Evolutionary conservation across 2,888 invertebrate species (phyloP), one percentile per base, ranked within the genome.

Genomic region (Sinotaia quadrata): DNA sequence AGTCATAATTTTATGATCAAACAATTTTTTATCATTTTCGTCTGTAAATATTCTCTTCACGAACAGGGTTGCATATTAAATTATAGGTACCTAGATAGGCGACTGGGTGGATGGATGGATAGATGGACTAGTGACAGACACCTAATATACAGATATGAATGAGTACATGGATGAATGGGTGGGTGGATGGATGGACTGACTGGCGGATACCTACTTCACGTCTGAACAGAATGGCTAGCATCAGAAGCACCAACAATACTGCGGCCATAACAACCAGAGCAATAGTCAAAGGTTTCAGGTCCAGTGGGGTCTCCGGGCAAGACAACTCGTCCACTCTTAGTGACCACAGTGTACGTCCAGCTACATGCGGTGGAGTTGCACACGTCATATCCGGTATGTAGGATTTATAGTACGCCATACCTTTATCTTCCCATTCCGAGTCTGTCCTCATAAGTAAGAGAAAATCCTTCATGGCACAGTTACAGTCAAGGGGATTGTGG

Each of bases 401-500:
- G 24, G 65, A 62, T 52, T 75, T 74, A 44, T 73, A 63, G 18
- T 69, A 60, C 27, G 41, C 44, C 18, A 54, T 58, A 0, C 59
- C 18, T 4, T 34, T 3, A n/a, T 44, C 66, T 2, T 15, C 12
- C 63, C 71, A 74, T 8, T 49, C 33, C 3, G 31, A 12, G 1
- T 51, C 51, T 24, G 68, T 44, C 31, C 60, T 8, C 27, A 76
- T 21, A 24, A 49, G 27, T 1, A 24, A 21, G n/a, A 66, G 41
- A 12, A 68, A 51, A 15, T 66, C 44, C 1, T 33, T 37, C 29
- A 71, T 15, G 5, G 66, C 70, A 44, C 82, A 82, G n/a, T 63
- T 69, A 58, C 82, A 82, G 62, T 75, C 63, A 8, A 82, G 8
- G 0, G 78, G 79, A 59, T 82, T 82, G 58, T 78, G 71, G 44